Evolutionary conservation across 2,113 vertebrate species (phyloP).

Genomic region (Prunella fulvescens): DNA sequence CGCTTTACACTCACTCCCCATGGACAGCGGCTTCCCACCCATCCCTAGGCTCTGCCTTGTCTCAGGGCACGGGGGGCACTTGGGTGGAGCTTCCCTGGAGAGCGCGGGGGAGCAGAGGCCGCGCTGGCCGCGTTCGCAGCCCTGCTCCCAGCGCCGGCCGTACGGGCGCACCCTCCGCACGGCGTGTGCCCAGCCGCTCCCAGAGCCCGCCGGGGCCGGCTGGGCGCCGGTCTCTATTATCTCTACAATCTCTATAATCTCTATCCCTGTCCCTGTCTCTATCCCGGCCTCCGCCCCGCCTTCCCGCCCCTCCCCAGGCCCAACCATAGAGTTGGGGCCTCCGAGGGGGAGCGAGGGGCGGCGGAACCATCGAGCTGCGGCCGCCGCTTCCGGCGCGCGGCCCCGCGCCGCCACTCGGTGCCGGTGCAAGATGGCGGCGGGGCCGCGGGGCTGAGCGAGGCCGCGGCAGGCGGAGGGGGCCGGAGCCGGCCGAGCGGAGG

Average conservation of each 20-base stretch:
- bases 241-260: no score
- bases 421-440: slow-evolving; percentile 17
- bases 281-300: background rate
- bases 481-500: background rate
- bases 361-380: background rate
- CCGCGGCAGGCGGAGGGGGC: background rate
- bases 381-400: background rate
- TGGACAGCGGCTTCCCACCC: rapidly evolving
- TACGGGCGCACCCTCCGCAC: rapidly evolving
- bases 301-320: rapidly evolving
- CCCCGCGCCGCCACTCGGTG: background rate
- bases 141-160: rapidly evolving
- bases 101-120: rapidly evolving
- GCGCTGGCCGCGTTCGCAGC: rapidly evolving
- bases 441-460: background rate
- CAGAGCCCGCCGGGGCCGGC: background rate
- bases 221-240: no score
- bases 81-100: background rate
- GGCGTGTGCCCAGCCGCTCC: no score
- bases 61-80: background rate
- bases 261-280: no score
- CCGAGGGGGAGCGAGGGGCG: background rate
- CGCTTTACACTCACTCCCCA: background rate
- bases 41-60: background rate
- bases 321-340: background rate